Conservation (phyloP, 2,797 vertebrate species). For the Rhincodon typus region DNA sequence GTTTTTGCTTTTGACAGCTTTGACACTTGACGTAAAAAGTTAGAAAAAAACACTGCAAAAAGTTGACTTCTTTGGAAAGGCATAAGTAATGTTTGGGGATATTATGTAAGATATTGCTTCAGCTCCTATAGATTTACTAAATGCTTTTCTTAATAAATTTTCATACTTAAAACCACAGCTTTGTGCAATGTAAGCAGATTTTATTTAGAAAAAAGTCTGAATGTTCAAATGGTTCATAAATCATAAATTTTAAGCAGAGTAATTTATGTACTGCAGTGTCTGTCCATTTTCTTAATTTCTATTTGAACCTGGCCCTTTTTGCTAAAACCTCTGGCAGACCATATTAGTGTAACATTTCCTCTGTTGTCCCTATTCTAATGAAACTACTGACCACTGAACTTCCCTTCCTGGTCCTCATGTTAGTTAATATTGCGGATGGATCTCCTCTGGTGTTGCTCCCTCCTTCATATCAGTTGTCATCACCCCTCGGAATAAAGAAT, state of each 20-base stretch:
- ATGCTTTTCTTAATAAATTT: too few relatives aligned
- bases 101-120: too few relatives aligned
- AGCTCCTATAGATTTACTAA: too few relatives aligned
- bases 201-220: too few relatives aligned
- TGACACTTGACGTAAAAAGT: too few relatives aligned
- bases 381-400: neutral
- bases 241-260: neutral
- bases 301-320: neutral
- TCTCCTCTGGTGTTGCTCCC: neutral
- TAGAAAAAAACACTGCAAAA: too few relatives aligned
- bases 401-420: neutral
- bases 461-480: neutral
- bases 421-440: neutral
- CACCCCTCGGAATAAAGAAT: neutral
- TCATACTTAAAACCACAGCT: too few relatives aligned
- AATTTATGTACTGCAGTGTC: neutral
- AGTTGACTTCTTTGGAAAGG: too few relatives aligned
- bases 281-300: neutral
- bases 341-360: neutral
- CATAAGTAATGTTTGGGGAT: too few relatives aligned
- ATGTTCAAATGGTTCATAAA: too few relatives aligned
- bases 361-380: neutral
- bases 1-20: too few relatives aligned
- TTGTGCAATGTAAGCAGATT: too few relatives aligned
- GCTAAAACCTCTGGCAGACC: neutral